These are phyloP conservation scores for Pseudolaguvia tuberculata DNA, from an alignment of 2,113 vertebrate genomes.

Conservation along the genomic window DNA sequence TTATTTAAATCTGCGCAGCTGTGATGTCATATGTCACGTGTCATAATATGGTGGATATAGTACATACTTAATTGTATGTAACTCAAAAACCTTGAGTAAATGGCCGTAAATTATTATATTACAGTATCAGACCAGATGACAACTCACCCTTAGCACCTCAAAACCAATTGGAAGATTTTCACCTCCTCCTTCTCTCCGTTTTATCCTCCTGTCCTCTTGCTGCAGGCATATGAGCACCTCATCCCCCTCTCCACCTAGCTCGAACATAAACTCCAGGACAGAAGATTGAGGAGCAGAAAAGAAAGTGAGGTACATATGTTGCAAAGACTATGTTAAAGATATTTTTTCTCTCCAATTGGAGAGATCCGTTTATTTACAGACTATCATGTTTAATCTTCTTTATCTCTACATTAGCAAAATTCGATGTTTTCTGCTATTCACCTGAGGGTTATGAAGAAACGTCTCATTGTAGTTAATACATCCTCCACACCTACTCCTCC, in stretches of 20 bases:
- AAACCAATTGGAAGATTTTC: slow-evolving; percentile 78
- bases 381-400: neutral
- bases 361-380: neutral
- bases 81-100: too few relatives aligned
- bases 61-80: too few relatives aligned
- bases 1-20: too few relatives aligned
- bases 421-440: slow-evolving; percentile 29
- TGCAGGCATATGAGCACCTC: slow-evolving; percentile 74
- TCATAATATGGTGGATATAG: too few relatives aligned
- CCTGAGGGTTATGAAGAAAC: slow-evolving; percentile 79
- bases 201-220: slow-evolving; percentile 72
- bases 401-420: neutral
- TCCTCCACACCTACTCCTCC: slow-evolving; percentile 72
- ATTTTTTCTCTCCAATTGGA: too few relatives aligned
- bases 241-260: slow-evolving; percentile 61
- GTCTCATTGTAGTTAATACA: slow-evolving; percentile 75
- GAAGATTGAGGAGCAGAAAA: neutral
- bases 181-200: slow-evolving; percentile 66
- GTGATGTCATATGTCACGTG: too few relatives aligned
- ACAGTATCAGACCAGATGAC: neutral
- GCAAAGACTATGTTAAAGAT: too few relatives aligned
- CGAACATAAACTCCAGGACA: slow-evolving; percentile 69
- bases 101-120: neutral
- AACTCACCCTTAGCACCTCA: slow-evolving; percentile 70
- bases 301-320: neutral